A percentile compares a stretch with the other conserved stretches of the same genome.
These are phyloP conservation scores for Parnassius orleans DNA, from an alignment of 2,888 invertebrate genomes.

Conservation along the genomic window DNA sequence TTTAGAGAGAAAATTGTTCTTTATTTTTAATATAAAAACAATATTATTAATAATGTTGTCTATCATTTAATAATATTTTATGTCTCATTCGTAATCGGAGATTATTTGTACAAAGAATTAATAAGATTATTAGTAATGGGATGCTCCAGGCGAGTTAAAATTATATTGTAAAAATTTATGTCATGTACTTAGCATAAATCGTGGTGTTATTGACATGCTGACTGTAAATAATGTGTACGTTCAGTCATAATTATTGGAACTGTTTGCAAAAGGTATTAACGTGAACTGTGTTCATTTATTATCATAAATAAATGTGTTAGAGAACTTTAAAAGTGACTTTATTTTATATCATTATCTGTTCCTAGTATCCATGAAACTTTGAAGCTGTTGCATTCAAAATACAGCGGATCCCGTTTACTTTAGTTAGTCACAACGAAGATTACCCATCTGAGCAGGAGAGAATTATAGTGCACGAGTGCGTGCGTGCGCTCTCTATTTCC, in stretches of 20 bases:
- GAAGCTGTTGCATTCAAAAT: too few relatives aligned
- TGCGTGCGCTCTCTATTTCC: too few relatives aligned
- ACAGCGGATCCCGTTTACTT: too few relatives aligned
- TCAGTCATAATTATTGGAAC: slow-evolving; percentile 34
- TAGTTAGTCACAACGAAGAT: too few relatives aligned
- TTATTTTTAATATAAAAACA: too few relatives aligned
- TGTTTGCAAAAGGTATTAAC: slow-evolving; percentile 49
- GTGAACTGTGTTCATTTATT: slow-evolving; percentile 75
- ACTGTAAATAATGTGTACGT: slow-evolving; percentile 30
- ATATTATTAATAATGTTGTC: too few relatives aligned
- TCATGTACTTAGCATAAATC: slow-evolving; percentile 25
- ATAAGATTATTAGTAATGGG: slow-evolving; percentile 35
- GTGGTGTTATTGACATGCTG: slow-evolving; percentile 26
- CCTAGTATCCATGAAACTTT: too few relatives aligned
- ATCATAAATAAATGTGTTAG: slow-evolving; percentile 70
- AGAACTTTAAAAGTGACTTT: slow-evolving; percentile 34
- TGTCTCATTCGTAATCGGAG: slow-evolving; percentile 1
- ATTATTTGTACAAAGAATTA: slow-evolving; percentile 31
- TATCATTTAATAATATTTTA: too few relatives aligned
- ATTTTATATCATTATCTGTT: background rate
- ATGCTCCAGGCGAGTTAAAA: slow-evolving; percentile 67
- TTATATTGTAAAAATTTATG: slow-evolving; percentile 13
- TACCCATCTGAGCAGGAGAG: too few relatives aligned
- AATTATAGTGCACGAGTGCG: too few relatives aligned
- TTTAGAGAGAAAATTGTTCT: too few relatives aligned